A percentile compares a stretch with the other conserved stretches of the same genome.
Conservation (phyloP, 2,797 vertebrate genomes). For the Poecilia gillii region DNA sequence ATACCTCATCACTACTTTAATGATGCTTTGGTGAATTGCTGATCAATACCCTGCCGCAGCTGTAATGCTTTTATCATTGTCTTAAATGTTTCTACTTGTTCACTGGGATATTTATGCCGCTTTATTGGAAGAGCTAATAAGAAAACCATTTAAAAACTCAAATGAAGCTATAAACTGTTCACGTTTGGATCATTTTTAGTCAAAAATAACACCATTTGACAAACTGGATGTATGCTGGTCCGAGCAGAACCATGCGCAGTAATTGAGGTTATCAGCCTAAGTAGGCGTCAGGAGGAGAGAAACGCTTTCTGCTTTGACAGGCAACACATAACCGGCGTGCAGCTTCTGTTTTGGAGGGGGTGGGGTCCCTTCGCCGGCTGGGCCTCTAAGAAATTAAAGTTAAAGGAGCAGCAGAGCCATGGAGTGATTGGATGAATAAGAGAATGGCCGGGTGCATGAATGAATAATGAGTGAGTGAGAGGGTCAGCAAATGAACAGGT, state of each 20-base stretch:
- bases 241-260: constrained; percentile 27
- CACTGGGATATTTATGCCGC: not conserved
- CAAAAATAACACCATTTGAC: constrained; percentile 29
- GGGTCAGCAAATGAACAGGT: constrained; percentile 41
- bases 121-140: not conserved
- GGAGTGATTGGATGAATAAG: constrained; percentile 41
- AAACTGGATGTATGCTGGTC: constrained; percentile 36
- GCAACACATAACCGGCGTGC: constrained; percentile 45
- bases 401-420: constrained; percentile 17
- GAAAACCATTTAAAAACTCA: not conserved
- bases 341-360: constrained; percentile 33
- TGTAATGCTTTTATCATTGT: constrained; percentile 4
- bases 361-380: constrained; percentile 34
- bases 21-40: constrained; percentile 23
- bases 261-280: constrained; percentile 74
- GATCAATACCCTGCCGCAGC: constrained; percentile 29
- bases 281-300: constrained; percentile 71
- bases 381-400: constrained; percentile 71
- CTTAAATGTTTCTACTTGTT: not conserved
- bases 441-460: constrained; percentile 46
- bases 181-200: too few species aligned
- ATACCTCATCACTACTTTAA: constrained; percentile 23
- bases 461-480: constrained; percentile 53
- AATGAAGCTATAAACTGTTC: not conserved
- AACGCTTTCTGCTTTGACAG: constrained; percentile 67